Base-by-base conservation (phyloP, 2,113 vertebrate species). In the Hyla sarda region DNA sequence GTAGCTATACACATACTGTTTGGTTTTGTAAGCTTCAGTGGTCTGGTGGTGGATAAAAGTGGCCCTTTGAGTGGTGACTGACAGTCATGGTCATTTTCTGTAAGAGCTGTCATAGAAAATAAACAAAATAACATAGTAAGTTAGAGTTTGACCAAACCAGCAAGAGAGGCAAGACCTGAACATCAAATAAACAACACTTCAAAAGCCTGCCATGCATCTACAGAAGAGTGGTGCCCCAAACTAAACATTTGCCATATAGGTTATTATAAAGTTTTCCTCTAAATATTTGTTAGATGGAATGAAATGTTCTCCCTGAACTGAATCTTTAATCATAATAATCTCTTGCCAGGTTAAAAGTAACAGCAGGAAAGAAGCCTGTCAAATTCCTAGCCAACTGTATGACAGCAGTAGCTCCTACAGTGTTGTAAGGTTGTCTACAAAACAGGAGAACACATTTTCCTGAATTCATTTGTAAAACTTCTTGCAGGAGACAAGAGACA, bases 31-130 rank as follows among this genome's bases (percentile, higher is more conserved):
- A 98, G 92, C 58, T 92, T 94, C 23, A 99, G 90, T 0, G 97
- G 97, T 89, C 97, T 96, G 65, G 92, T 95, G 0, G 96, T 97
- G 4, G 97, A 98, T 87, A 98, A 62, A 79, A 97, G 91, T 52
- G 96, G 94, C 86, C 92, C 96, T 92, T 95, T 97, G 69, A 97
- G 25, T 1, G 95, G 94, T 45, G 96, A 96, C 28, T 94, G 93
- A 87, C 95, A 95, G 5, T 97, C 96, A 72, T 86, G 91, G 74
- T 98, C 96, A 32, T 94, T 92, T 81, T 97, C 97, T 58, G 95
- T 97, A 88, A 99, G 94, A 83, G 97, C 98, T 99, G 21, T 37
- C 25, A 32, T 1, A 88, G 88, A 80, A 69, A 83, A 88, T 78
- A 65, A 3, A 13, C 5, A 9, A 37, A 85, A 6, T 75, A 41